phyloP scores from a whole-genome alignment of 1,140 invertebrate species.

The Araneus ventricosus region DNA sequence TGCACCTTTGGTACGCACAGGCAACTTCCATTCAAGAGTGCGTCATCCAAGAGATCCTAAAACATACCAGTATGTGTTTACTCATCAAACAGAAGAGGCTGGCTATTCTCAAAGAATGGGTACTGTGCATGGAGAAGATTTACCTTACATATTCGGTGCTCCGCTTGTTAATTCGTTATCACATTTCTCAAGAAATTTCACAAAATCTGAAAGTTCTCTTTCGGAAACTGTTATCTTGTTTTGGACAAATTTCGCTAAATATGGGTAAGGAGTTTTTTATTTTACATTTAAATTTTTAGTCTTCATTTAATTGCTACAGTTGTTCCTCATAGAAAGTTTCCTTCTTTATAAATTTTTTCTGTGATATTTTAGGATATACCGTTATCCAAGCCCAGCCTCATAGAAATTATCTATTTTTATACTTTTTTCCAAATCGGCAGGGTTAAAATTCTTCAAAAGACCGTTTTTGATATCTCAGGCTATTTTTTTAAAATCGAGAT shows the following conservation, averaged over 20 bases:
- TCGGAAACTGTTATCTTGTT: constrained; percentile 96
- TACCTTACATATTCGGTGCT: constrained; percentile 84
- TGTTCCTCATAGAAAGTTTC: no score
- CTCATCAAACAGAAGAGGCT: constrained; percentile 93
- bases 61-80: constrained; percentile 86
- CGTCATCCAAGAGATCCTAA: constrained; percentile 47
- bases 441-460: no score
- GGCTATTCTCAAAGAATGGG: constrained; percentile 87
- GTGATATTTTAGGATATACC: no score
- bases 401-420: no score
- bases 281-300: neutral
- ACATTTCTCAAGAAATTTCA: constrained; percentile 87
- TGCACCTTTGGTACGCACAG: constrained; percentile 57
- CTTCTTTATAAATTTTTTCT: no score
- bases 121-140: constrained; percentile 82
- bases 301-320: neutral
- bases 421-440: no score
- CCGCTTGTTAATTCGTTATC: constrained; percentile 84
- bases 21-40: constrained; percentile 64
- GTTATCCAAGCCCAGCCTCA: no score
- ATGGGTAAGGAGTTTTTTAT: constrained; percentile 86
- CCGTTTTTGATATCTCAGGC: no score
- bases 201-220: constrained; percentile 91
- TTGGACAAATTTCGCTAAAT: constrained; percentile 97
- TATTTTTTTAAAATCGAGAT: no score